These are phyloP conservation scores for Rissa tridactyla DNA, from an alignment of 2,113 vertebrate species.

Conservation along the genomic window DNA sequence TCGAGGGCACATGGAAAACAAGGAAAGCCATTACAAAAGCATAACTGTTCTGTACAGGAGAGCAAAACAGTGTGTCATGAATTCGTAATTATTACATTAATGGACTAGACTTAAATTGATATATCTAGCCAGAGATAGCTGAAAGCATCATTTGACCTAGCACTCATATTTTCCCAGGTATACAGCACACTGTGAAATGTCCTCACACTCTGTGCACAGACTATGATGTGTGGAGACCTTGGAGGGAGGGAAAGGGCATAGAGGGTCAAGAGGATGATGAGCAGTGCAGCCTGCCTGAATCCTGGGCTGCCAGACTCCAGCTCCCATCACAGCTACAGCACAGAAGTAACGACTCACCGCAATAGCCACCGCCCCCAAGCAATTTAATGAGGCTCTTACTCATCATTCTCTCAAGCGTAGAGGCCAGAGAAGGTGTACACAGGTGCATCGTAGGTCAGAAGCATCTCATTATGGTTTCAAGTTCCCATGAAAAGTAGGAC, in stretches of 20 bases:
- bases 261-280: background rate
- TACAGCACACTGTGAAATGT: background rate
- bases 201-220: background rate
- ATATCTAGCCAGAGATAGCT: background rate
- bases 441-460: background rate
- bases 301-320: background rate
- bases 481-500: background rate
- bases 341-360: background rate
- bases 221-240: background rate
- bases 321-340: background rate
- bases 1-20: background rate
- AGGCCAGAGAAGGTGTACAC: background rate
- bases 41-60: background rate
- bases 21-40: background rate
- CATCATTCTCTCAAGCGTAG: background rate
- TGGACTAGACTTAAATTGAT: background rate
- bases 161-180: background rate
- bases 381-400: background rate
- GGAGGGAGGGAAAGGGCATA: background rate
- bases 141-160: constrained; percentile 1
- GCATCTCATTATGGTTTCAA: background rate
- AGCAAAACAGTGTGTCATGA: background rate
- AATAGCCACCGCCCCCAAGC: background rate
- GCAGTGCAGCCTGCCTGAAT: background rate
- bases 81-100: constrained; percentile 18